Conservation (phyloP, 2,113 vertebrate genomes). For the Glareola pratincola region DNA sequence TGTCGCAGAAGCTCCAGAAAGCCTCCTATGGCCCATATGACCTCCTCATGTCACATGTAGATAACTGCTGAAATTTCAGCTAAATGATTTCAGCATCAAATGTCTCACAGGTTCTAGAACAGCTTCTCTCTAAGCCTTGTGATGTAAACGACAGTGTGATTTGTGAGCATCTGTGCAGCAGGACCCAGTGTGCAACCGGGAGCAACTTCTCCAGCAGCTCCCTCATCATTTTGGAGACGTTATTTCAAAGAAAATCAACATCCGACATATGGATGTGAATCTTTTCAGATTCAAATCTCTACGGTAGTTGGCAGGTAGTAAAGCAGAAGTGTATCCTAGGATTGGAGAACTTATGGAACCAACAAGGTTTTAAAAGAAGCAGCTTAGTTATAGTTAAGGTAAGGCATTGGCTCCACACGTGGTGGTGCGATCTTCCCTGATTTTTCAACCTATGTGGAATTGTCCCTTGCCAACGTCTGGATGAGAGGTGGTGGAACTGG, state of each 20-base stretch:
- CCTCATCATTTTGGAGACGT: neutral
- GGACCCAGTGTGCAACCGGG: neutral
- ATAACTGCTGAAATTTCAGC: neutral
- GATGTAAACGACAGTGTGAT: neutral
- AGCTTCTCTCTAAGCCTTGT: neutral
- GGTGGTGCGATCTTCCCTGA: neutral
- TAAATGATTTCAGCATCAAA: neutral
- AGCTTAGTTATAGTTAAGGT: neutral
- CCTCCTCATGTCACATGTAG: neutral
- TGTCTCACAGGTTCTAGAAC: neutral
- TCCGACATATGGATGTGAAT: neutral
- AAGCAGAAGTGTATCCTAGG: neutral
- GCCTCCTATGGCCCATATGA: neutral
- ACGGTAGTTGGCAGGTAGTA: neutral
- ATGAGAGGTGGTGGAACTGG: neutral
- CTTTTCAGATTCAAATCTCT: neutral
- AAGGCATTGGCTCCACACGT: neutral
- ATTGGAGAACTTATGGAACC: neutral
- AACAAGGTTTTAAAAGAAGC: neutral
- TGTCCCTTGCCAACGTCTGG: neutral
- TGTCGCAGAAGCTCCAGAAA: neutral
- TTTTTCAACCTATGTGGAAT: neutral
- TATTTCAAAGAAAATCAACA: neutral
- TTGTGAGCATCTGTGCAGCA: neutral
- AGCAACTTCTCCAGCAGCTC: fast-evolving